Percentiles rank a stretch among this genome's conserved stretches.
Evolutionary conservation across 1,140 invertebrate genomes (phyloP).

Genomic region (Calephelis virginiensis): DNA sequence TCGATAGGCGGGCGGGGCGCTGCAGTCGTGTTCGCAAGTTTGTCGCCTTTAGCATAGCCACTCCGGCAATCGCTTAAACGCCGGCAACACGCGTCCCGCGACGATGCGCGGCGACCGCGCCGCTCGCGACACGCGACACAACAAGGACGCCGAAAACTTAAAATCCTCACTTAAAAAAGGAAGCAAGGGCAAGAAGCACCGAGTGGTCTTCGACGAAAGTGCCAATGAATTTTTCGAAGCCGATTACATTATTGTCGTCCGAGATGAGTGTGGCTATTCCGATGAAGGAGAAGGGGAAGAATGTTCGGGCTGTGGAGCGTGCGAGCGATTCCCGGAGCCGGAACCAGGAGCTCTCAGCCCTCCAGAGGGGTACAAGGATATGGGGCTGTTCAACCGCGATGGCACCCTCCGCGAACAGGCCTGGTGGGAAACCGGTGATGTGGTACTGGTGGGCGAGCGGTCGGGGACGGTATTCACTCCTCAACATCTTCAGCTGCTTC

Average conservation of each 20-base stretch:
- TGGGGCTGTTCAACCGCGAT: slow-evolving; percentile 77
- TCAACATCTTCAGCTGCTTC: slow-evolving; percentile 80
- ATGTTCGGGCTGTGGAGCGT: slow-evolving; percentile 85
- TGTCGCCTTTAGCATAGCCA: slow-evolving; percentile 42
- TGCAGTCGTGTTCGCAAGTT: slow-evolving; percentile 48
- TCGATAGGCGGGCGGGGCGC: slow-evolving; percentile 65
- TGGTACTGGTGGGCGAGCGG: slow-evolving; percentile 78
- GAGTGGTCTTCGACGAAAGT: slow-evolving; percentile 91
- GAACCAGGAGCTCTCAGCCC: slow-evolving; percentile 90
- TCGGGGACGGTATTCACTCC: slow-evolving; percentile 80
- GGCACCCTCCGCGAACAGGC: slow-evolving; percentile 76
- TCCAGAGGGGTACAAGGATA: slow-evolving; percentile 91
- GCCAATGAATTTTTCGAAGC: slow-evolving; percentile 92
- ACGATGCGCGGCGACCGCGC: slow-evolving; percentile 75
- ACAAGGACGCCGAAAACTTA: slow-evolving; percentile 74
- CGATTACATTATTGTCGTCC: slow-evolving; percentile 91
- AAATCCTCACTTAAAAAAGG: slow-evolving; percentile 76
- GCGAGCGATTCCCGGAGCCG: slow-evolving; percentile 79
- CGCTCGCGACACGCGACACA: slow-evolving; percentile 70
- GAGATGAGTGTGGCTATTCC: slow-evolving; percentile 89
- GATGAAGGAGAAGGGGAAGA: slow-evolving; percentile 85
- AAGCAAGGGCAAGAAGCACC: slow-evolving; percentile 80
- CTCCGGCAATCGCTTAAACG: slow-evolving; percentile 50
- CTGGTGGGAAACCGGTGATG: slow-evolving; percentile 77
- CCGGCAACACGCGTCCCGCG: slow-evolving; percentile 44